Evolutionary conservation across 2,797 vertebrate genomes (phyloP).

Genomic region (Graptemys geographica): DNA sequence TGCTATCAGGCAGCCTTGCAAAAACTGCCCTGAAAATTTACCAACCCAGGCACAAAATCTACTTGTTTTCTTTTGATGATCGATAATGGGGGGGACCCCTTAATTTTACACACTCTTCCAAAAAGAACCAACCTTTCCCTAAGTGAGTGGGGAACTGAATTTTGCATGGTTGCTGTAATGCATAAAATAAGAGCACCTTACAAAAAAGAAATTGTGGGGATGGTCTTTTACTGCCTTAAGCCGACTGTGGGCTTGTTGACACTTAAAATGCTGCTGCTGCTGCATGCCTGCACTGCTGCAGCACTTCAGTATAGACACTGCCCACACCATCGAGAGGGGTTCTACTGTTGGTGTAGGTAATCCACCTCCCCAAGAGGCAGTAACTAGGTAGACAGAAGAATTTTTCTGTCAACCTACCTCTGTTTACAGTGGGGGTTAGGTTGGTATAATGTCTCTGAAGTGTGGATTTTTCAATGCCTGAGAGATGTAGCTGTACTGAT

Average conservation of each 20-base stretch:
- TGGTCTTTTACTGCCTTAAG: background rate
- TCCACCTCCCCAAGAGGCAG: too few relatives aligned
- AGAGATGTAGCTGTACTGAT: background rate
- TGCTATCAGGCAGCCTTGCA: background rate
- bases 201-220: background rate
- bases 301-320: too few relatives aligned
- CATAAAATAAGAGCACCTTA: conserved; percentile 19
- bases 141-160: conserved; percentile 30
- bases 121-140: conserved; percentile 47
- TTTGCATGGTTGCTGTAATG: conserved; percentile 16
- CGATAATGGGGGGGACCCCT: background rate
- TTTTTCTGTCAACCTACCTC: too few relatives aligned
- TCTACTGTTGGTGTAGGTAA: too few relatives aligned
- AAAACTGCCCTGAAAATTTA: conserved; percentile 30
- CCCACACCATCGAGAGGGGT: too few relatives aligned
- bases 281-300: too few relatives aligned
- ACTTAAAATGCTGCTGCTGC: too few relatives aligned
- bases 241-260: background rate
- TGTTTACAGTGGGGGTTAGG: too few relatives aligned
- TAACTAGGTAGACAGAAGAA: too few relatives aligned
- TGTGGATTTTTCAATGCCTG: background rate
- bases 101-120: conserved; percentile 6
- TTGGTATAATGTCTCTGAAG: too few relatives aligned
- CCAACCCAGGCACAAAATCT: background rate
- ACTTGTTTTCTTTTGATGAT: conserved; percentile 14